A percentile compares a stretch with the other conserved stretches of the same genome.
These are phyloP conservation scores for Gryllus longicercus DNA, from an alignment of 2,888 invertebrate genomes.

Conservation along the genomic window DNA sequence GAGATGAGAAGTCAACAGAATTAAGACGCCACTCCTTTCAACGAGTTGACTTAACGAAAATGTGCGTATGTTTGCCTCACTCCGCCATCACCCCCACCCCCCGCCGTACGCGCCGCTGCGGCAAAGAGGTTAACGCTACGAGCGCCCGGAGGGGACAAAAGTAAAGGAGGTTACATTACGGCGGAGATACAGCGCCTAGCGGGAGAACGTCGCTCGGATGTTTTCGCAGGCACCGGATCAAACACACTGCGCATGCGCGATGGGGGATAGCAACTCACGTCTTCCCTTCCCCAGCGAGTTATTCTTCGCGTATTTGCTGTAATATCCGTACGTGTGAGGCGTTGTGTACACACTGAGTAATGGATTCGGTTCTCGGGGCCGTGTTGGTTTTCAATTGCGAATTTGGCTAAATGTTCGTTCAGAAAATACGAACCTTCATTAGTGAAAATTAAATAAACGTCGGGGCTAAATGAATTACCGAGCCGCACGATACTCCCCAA, in stretches of 20 bases:
- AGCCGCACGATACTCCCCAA: no score
- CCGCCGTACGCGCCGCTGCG: neutral
- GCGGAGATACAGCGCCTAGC: neutral
- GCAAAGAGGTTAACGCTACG: neutral
- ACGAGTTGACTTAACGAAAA: conserved; percentile 17
- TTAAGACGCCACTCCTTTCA: conserved; percentile 1
- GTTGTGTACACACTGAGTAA: neutral
- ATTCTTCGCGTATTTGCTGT: neutral
- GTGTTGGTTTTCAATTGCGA: conserved; percentile 17
- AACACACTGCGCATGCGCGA: neutral
- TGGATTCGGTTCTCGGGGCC: neutral
- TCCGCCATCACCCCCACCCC: neutral
- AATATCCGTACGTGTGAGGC: neutral
- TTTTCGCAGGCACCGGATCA: conserved; percentile 8
- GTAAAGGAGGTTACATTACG: neutral
- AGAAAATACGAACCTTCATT: neutral
- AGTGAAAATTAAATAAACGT: conserved; percentile 9
- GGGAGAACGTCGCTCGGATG: neutral
- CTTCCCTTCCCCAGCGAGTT: neutral
- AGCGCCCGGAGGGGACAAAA: neutral
- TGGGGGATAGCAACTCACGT: neutral
- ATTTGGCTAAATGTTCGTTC: neutral
- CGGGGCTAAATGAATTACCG: neutral
- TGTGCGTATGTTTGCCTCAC: conserved; percentile 1
- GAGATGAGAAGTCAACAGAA: conserved; percentile 17